Base-by-base conservation (phyloP, 2,888 invertebrate genomes). In the Perithous albicinctus region DNA sequence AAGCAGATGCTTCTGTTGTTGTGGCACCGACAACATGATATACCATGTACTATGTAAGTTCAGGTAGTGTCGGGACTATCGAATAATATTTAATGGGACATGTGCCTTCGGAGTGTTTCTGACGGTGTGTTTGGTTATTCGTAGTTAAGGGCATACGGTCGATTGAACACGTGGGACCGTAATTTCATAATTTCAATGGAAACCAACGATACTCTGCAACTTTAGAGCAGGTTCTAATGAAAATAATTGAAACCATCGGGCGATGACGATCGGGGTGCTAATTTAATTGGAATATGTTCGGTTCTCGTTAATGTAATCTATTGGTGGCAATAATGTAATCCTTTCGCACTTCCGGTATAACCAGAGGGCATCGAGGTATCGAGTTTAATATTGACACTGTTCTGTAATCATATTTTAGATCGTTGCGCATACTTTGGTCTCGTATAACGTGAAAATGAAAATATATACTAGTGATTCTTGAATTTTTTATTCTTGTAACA, bases 271-370 rank as follows among this genome's bases (percentile, higher is more conserved):
- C 18, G 48, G 20, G 10, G 29, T 8, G 48, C 51, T 51, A 67
- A 67, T 67, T 59, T 70, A 43, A 70, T 70, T 59, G 43, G 29
- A 51, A 41, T 41, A 56, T 41, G 67, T 26, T 46, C 69, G 3
- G 10, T 12, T 54, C 38, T 54, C 35, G 12, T 12, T n/a, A 54
- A 54, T 23, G 18, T 20, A 12, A 69, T 26, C 7, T 54, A 10
- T 23, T 54, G 6, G 32, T 59, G 32, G 10, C 2, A 32, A 32
- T 32, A 59, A 59, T 18, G 8, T 51, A 8, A 10, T 8, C 20
- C 20, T 1, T 10, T 48, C 51, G 51, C 51, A 51, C 51, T 23
- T 51, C 23, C 51, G 51, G 23, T 23, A 51, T 23, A 20, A 23
- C 20, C 23, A 8, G 51, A 48, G 20, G 48, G 18, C 18, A n/a